Evolutionary conservation across 2,113 vertebrate species (phyloP).

Genomic region (Sula dactylatra): DNA sequence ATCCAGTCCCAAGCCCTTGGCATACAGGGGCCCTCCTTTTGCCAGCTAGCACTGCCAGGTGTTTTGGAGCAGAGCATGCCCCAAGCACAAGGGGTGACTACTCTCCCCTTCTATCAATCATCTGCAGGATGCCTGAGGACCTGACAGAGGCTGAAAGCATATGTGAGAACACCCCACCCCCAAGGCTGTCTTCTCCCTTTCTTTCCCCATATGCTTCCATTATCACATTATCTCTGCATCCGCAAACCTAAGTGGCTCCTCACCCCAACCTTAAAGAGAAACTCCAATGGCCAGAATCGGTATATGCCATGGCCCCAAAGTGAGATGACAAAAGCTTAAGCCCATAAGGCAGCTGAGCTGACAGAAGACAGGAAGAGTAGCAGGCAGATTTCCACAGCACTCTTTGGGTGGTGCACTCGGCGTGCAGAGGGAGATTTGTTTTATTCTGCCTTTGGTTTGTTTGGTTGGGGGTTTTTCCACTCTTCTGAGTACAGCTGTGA

Average conservation of each 20-base stretch:
- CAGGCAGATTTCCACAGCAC: background rate
- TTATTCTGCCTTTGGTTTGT: background rate
- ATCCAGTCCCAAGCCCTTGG: background rate
- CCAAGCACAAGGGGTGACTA: background rate
- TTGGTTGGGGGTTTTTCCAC: background rate
- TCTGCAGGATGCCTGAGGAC: background rate
- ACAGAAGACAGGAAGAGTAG: background rate
- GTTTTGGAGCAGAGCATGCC: background rate
- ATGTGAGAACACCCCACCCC: background rate
- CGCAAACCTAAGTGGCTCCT: background rate
- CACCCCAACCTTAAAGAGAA: background rate
- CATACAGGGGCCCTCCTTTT: background rate
- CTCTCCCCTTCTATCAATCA: background rate
- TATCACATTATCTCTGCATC: background rate
- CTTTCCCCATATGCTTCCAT: background rate
- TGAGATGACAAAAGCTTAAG: background rate
- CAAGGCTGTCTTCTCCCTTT: background rate
- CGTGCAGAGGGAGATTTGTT: background rate
- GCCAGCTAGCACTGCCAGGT: background rate
- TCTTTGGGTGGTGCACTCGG: background rate
- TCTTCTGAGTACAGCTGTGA: background rate
- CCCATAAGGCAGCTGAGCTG: background rate
- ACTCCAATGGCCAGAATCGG: background rate
- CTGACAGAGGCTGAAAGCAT: background rate
- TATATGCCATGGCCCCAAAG: background rate